Evolutionary conservation across 2,113 vertebrate species (phyloP).

Genomic region (Pterocles orientalis): DNA sequence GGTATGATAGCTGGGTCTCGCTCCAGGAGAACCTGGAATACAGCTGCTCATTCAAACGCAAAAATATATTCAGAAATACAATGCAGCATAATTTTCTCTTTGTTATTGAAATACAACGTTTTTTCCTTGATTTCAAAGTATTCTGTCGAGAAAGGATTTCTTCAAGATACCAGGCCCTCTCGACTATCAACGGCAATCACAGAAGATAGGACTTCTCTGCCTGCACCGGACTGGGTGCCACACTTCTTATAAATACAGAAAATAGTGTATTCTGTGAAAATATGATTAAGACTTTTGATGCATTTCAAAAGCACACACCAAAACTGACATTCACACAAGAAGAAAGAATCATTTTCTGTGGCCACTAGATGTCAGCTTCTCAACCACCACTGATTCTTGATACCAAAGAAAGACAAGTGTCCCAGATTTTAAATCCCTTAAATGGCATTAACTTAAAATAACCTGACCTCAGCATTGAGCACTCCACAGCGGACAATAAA

Average conservation of each 20-base stretch:
- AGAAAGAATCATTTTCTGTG: neutral
- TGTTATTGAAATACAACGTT: neutral
- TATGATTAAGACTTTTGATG: fast-evolving
- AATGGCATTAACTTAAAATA: constrained; percentile 81
- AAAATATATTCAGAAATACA: neutral
- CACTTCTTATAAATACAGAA: neutral
- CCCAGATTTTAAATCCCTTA: constrained; percentile 80
- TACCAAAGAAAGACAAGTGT: constrained; percentile 55
- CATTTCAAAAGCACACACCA: neutral
- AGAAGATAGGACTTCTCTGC: neutral
- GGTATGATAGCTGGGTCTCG: neutral
- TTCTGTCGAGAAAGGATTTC: neutral
- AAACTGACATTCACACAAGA: neutral
- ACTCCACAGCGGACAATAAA: constrained; percentile 63
- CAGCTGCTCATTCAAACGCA: neutral
- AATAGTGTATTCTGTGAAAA: fast-evolving
- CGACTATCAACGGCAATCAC: fast-evolving
- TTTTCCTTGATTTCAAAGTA: neutral
- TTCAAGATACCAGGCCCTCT: neutral
- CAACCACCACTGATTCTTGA: neutral
- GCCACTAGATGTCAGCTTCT: constrained; percentile 77
- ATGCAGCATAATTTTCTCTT: neutral
- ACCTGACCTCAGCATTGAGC: constrained; percentile 65
- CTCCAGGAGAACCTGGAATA: neutral
- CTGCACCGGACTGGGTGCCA: neutral